Evolutionary conservation across 2,113 vertebrate genomes (phyloP), one percentile per base, ranked within the genome.

Genomic region (Syngnathus scovelli): DNA sequence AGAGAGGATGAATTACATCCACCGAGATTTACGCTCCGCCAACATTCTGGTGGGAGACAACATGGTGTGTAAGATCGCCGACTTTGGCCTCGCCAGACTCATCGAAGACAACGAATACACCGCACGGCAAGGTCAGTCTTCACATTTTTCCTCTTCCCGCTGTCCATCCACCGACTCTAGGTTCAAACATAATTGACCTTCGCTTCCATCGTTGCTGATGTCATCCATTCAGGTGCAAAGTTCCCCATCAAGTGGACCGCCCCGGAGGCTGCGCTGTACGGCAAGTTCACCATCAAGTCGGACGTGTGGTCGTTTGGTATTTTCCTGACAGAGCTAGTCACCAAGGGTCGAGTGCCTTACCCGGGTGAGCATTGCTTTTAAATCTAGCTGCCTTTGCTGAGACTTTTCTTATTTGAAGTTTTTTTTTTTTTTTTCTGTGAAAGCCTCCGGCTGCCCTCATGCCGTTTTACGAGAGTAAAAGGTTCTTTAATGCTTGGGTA

Each of bases 171-270:
- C 27, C 27, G 27, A 33, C 27, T 33, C 27, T 3, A 0, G 27
- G 27, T 33, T 48, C 15, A 12, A 4, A 13, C 13, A 46, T 46
- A 15, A 48, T 48, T 44, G 43, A 13, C 11, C 3, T 3, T 4
- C 0, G 13, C 43, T n/a, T 52, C n/a, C 39, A 27, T 38, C 61
- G 33, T 44, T 11, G 44, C 65, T 73, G n/a, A 5, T 36, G 39
- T 68, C 15, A 0, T 49, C 37, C 68, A 37, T 85, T 18, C 82
- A 96, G 96, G 96, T 84, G 96, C 96, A 16, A 98, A 98, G 85
- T 99, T 99, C 76, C 96, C 96, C 81, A 99, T 99, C 46, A 99
- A 99, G 88, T 99, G 96, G 96, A 99, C 96, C 0, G 96, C 96
- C 0, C 96, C 96, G 0, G 96, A 99, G 87, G 96, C 96, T 0